These are phyloP conservation scores for Salvelinus fontinalis DNA, from an alignment of 2,113 vertebrate species.

Conservation along the genomic window DNA sequence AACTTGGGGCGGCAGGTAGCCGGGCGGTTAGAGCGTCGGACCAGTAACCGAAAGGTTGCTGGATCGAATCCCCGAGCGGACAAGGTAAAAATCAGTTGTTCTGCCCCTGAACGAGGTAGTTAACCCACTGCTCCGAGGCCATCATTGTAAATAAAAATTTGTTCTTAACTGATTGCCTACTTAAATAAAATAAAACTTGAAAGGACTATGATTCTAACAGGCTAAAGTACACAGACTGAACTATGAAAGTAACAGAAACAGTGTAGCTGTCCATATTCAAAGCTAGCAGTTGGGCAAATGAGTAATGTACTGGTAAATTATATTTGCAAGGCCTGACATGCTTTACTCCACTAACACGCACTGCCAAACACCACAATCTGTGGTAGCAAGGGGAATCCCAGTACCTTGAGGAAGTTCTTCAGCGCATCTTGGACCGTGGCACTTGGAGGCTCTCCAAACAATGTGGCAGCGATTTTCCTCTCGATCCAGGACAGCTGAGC, in stretches of 20 bases:
- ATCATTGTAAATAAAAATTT: no score
- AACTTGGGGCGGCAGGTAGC: no score
- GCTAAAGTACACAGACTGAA: no score
- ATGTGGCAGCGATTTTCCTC: conserved; percentile 88
- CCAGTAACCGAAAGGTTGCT: no score
- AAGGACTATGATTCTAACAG: no score
- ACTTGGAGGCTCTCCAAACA: conserved; percentile 90
- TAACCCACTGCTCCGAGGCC: no score
- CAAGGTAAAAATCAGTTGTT: no score
- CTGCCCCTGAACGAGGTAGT: no score
- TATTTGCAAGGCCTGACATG: neutral
- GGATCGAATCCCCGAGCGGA: no score
- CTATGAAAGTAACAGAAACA: neutral
- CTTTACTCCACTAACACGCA: neutral
- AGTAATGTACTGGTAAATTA: neutral
- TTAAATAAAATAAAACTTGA: no score
- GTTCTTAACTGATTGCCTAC: no score
- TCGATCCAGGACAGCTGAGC: conserved; percentile 94
- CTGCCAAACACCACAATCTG: neutral
- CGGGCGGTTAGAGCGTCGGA: no score
- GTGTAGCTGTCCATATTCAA: neutral
- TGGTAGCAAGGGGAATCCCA: neutral
- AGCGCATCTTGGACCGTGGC: conserved; percentile 88
- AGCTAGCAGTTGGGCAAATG: neutral
- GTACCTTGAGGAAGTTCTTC: conserved; percentile 89